Evolutionary conservation across 2,113 vertebrate species (phyloP), one percentile per base, ranked within the genome.

Genomic region (Misgurnus mizolepis): DNA sequence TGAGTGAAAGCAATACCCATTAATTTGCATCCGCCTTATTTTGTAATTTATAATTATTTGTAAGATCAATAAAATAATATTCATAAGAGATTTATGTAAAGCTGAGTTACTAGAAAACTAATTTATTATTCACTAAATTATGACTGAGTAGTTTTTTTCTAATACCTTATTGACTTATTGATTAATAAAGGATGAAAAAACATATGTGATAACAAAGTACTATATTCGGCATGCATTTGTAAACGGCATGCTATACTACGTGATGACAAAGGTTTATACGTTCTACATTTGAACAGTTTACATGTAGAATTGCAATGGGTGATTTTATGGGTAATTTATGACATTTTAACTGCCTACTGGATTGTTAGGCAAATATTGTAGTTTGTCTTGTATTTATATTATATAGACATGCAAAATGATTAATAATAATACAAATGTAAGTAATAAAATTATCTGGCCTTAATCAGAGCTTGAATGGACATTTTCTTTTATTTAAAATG

Each of bases 1-100:
- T 64, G 56, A 78, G 39, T 45, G 34, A 40, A 14, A 80, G 66
- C 78, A 73, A 78, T 58, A 61, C 60, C 45, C 60, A 15, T 58
- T 67, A 6, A 71, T 22, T 67, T 58, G 49, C 61, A 27, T n/a
- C 43, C 58, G 58, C 14, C 8, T 75, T 34, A 34, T 34, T 34
- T 34, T 34, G 27, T 34, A 34, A 34, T 34, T 74, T 80, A 77
- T 60, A 49, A 73, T 62, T 56, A 67, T 62, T 78, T 69, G 45
- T 53, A 69, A 78, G 50, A 27, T 55, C 12, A 64, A 70, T 68
- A 60, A 69, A 47, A 8, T 58, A 61, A 69, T 60, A 69, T 22
- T 6, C 7, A 2, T 15, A 56, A 9, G 7, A 72, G 18, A 56
- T 73, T 60, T 43, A 53, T 14, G 6, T 15, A 60, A 43, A n/a